Evolutionary conservation across 2,888 invertebrate genomes (phyloP), one percentile per base, ranked within the genome.

Genomic region (Tinea trinotella): DNA sequence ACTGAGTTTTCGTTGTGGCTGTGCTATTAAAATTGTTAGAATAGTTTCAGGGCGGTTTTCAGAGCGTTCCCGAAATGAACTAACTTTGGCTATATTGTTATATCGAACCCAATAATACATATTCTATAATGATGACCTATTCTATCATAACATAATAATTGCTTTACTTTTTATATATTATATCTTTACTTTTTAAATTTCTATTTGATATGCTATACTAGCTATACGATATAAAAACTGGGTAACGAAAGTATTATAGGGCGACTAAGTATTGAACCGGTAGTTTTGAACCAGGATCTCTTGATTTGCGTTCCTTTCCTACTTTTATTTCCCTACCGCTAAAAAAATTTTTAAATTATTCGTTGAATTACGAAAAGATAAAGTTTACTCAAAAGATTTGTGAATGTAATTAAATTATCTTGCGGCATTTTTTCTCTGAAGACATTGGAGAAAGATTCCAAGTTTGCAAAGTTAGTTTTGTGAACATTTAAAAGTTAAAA

Each of bases 21-120:
- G 50, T 13, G 50, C 50, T 50, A 50, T 50, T 50, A 50, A 50
- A 50, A 50, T 50, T 50, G 50, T 50, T 50, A 12, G 15, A 50
- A 50, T 50, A 50, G 50, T 50, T 50, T 50, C 48, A 24, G 50
- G 24, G 50, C 24, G 24, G 50, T 50, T 48, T 36, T 50, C 24
- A 22, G n/a, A 24, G 12, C 50, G 24, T 22, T 24, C 24, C 24
- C 20, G 24, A 50, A 50, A 50, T 50, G 10, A 50, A 22, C 50
- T 12, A 50, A 50, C 24, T 50, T 48, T 50, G 24, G 6, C 6
- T 20, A n/a, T 50, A 50, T 50, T 50, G 50, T 19, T 48, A n/a
- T 48, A 48, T 20, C 48, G 48, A 19, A 30, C 30, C 7, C 7
- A 13, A 30, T 30, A 9, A 7, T 7, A 30, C n/a, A n/a, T n/a